Base-by-base conservation (phyloP, 1,140 invertebrate species). In the Ips typographus region DNA sequence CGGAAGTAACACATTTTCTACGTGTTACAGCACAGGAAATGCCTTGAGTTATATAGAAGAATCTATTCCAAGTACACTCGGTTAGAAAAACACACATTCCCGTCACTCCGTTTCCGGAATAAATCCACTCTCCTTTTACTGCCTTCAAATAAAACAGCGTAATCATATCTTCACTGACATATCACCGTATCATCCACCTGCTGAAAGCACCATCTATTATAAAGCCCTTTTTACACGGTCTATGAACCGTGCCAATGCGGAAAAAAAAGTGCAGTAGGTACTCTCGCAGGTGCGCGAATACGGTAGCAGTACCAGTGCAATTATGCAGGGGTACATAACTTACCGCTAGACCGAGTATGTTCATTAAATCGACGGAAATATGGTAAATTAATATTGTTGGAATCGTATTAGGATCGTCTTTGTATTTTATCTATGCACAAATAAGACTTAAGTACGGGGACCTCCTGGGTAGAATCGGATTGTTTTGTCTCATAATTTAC, bases 321-420 rank as follows among this genome's bases (percentile, higher is more conserved):
- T 61, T 61, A 61, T 49, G 44, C 43, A 61, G 59, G 22, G 59
- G 59, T 61, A 61, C 59, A 61, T 61, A 61, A 61, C 59, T 61
- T 61, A 43, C 59, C 59, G 59, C 59, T 61, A 61, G 44, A 37
- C 44, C 59, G 22, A 41, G 41, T 47, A 47, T 61, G 42, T 47
- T n/a, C 59, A 37, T 61, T 49, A 61, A 61, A 49, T 47, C 8
- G 59, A 22, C 59, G 59, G 59, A 61, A 61, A 38, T 49, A 36
- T 44, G 43, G 36, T 61, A 36, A 61, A 61, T 61, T 61, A 38
- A 44, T 49, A 8, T 40, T 22, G 36, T 22, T 61, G 8, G 44
- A 37, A 43, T 49, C 4, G 42, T 37, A 61, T 49, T 49, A 47
- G 41, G 40, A 47, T 61, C 42, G 36, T 8, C 38, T 61, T 37